These are phyloP conservation scores for Microcebus ravelobensis DNA, from an alignment of 2,113 vertebrate genomes.

Conservation along the genomic window DNA sequence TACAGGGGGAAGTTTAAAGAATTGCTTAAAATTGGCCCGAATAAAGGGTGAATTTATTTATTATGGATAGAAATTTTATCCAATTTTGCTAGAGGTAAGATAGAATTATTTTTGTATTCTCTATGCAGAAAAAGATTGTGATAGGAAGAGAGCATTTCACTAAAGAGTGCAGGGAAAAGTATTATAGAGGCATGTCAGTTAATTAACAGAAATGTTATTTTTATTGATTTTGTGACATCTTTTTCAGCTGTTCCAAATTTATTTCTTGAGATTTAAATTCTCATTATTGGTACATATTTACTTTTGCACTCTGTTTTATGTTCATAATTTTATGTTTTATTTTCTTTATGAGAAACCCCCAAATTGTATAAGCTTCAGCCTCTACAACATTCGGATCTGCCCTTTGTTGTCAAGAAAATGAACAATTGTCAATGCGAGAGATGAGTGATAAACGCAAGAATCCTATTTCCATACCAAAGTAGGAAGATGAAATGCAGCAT, in stretches of 20 bases:
- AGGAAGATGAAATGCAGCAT: background rate
- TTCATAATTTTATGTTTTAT: background rate
- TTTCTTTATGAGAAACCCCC: background rate
- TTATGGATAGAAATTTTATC: background rate
- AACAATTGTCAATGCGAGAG: background rate
- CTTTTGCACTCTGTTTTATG: background rate
- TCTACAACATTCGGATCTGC: background rate
- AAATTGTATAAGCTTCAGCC: background rate
- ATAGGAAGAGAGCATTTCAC: background rate
- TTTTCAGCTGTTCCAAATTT: background rate
- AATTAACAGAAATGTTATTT: background rate
- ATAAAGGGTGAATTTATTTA: background rate
- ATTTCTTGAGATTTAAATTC: background rate
- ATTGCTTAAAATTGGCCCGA: background rate
- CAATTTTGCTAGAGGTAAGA: background rate
- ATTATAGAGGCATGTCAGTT: background rate
- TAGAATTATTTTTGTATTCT: conserved; percentile 8
- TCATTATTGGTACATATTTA: background rate
- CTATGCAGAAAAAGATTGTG: background rate
- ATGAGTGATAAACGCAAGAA: background rate
- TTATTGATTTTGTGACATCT: background rate
- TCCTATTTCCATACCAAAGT: background rate
- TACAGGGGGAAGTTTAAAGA: background rate
- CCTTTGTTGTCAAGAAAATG: background rate
- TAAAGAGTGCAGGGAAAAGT: background rate